Evolutionary conservation across 2,888 invertebrate genomes (phyloP).

Genomic region (Cryptops parisi): DNA sequence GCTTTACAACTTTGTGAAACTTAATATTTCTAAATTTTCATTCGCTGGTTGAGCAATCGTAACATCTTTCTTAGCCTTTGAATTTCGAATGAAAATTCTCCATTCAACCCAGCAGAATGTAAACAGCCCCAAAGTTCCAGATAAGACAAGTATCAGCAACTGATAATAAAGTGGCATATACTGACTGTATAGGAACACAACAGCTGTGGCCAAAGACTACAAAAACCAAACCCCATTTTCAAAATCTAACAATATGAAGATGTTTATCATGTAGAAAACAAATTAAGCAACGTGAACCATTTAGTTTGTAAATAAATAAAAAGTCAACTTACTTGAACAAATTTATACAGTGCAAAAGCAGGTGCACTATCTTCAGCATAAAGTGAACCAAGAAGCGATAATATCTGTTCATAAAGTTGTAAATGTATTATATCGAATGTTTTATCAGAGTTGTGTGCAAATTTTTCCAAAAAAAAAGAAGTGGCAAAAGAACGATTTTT

Average conservation of each 20-base stretch:
- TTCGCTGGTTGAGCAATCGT: not conserved
- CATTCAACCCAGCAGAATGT: conserved; percentile 16
- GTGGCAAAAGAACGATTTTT: not conserved
- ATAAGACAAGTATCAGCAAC: conserved; percentile 16
- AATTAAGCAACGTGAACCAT: not conserved
- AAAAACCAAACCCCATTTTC: conserved; percentile 9
- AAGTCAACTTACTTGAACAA: conserved; percentile 50
- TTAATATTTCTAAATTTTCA: not conserved
- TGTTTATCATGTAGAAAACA: not conserved
- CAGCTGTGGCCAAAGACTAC: conserved; percentile 16
- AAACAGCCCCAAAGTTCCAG: conserved; percentile 13
- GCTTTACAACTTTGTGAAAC: not conserved
- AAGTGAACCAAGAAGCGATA: conserved; percentile 75
- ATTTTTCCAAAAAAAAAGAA: too few species aligned
- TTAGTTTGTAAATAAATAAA: not conserved
- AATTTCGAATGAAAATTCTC: not conserved
- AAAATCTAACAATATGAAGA: not conserved
- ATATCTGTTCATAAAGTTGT: conserved; percentile 52
- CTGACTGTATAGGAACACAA: conserved; percentile 13
- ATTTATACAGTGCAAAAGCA: conserved; percentile 96
- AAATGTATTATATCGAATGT: too few species aligned
- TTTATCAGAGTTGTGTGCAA: too few species aligned
- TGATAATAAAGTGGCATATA: conserved; percentile 14
- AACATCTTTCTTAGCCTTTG: not conserved
- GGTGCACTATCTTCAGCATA: conserved; percentile 82